phyloP scores from a whole-genome alignment of 2,888 invertebrate species.

The Pseudococcus jackbeardsleyi region DNA sequence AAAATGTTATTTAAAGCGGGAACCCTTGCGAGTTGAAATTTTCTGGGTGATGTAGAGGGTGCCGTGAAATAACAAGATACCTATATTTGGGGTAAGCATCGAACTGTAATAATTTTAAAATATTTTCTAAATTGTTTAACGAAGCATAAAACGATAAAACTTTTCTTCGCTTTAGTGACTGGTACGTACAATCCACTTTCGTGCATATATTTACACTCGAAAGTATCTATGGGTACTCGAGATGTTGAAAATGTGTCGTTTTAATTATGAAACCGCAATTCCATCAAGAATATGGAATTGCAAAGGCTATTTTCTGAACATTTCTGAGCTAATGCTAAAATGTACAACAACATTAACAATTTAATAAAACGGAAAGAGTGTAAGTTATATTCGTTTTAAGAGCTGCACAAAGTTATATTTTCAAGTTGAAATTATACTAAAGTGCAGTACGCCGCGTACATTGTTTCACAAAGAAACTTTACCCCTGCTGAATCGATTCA shows the following conservation, averaged over 20 bases:
- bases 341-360: conserved; percentile 12
- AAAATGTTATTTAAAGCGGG: not conserved
- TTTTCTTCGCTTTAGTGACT: not conserved
- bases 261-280: not conserved
- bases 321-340: not conserved
- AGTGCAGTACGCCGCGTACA: conserved; percentile 19
- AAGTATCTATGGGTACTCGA: not conserved
- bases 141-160: conserved; percentile 32
- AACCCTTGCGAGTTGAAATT: not conserved
- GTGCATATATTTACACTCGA: not conserved
- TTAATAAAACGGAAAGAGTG: not conserved
- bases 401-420: not conserved
- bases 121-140: conserved; percentile 43
- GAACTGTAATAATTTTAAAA: conserved; percentile 37
- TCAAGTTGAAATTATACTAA: conserved; percentile 25
- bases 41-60: not conserved
- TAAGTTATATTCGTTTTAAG: conserved; percentile 19
- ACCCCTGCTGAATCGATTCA: not conserved
- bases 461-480: not conserved
- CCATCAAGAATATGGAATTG: not conserved
- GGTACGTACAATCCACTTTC: not conserved
- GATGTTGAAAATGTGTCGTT: not conserved
- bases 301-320: not conserved
- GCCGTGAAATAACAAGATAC: conserved; percentile 2
- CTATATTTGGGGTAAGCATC: not conserved